Evolutionary conservation across 37 sponge, comb jelly and placozoan genomes (phyloP).

Genomic region (Crambe crambe): DNA sequence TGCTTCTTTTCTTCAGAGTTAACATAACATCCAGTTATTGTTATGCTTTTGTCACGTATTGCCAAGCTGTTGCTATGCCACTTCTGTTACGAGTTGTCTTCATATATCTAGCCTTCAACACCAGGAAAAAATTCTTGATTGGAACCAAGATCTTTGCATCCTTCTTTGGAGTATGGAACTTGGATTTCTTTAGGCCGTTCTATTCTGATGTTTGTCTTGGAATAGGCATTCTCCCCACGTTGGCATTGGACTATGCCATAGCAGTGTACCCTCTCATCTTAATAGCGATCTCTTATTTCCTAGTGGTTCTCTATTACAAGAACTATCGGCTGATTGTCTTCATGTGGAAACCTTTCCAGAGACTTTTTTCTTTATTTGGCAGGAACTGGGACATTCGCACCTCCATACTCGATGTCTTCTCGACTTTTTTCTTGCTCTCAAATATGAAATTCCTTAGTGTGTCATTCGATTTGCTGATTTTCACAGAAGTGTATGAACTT

Average conservation of each 20-base stretch:
- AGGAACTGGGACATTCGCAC: slow-evolving; percentile 38
- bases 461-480: slow-evolving; percentile 45
- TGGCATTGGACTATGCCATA: slow-evolving; percentile 29
- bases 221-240: not conserved
- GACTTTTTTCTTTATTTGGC: slow-evolving; percentile 20
- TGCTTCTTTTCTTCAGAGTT: slow-evolving; percentile 7
- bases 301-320: slow-evolving; percentile 11
- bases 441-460: slow-evolving; percentile 48
- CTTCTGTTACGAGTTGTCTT: slow-evolving; percentile 7
- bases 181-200: slow-evolving; percentile 23
- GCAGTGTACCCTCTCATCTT: slow-evolving; percentile 33
- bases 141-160: not conserved
- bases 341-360: slow-evolving; percentile 18
- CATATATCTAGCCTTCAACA: no score
- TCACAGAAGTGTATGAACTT: slow-evolving; percentile 2
- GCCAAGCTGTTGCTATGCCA: slow-evolving; percentile 35
- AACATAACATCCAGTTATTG: slow-evolving; percentile 39
- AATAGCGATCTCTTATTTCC: slow-evolving; percentile 3
- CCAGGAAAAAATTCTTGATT: no score
- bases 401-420: slow-evolving; percentile 46
- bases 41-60: slow-evolving; percentile 52
- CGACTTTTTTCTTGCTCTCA: slow-evolving; percentile 58
- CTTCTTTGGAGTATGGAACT: slow-evolving; percentile 24
- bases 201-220: slow-evolving; percentile 20
- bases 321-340: not conserved